Base-by-base conservation (phyloP, 2,113 vertebrate species). In the Zingel zingel region DNA sequence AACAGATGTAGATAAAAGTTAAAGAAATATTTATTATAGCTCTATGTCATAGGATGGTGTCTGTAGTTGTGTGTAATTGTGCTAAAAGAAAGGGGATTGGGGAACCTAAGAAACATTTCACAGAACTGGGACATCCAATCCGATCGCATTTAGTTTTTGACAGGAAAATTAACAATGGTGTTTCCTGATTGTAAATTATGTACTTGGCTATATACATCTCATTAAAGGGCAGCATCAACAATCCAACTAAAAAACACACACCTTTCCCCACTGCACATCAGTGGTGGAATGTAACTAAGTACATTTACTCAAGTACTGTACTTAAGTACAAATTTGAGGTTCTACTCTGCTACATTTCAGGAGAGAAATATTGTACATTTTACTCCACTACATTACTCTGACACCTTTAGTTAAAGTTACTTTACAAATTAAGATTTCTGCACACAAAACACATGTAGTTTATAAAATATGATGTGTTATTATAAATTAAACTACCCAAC, bases 201-300 rank as follows among this genome's bases (percentile, higher is more conserved):
- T 36, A 50, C 7, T 51, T n/a, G 19, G 18, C 43, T 25, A 53
- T 47, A 43, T 43, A 43, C 39, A 59, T 58, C 14, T 51, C 12
- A 51, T 51, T 36, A 66, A 72, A 50, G 9, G 36, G 27, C 43
- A 30, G 47, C 51, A 33, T n/a, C 25, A 54, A 65, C 12, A 30
- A 30, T 27, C 45, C 61, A 19, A 56, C 47, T 71, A 57, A 58
- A 48, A 66, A 66, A 78, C 43, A 68, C 43, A 63, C 12, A 10
- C 5, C 5, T 9, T 15, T 50, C 39, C 9, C 39, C 39, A 43
- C 39, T 43, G 39, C 39, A 43, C 39, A 43, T 43, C 2, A 10
- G 39, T 43, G 9, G 39, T 43, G 39, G 39, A 43, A 43, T 43
- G 39, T 43, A 43, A 39, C 36, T 39, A 39, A 39, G 39, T 39